These are phyloP conservation scores for Struthidea cinerea DNA, from an alignment of 2,113 vertebrate species.

Conservation along the genomic window DNA sequence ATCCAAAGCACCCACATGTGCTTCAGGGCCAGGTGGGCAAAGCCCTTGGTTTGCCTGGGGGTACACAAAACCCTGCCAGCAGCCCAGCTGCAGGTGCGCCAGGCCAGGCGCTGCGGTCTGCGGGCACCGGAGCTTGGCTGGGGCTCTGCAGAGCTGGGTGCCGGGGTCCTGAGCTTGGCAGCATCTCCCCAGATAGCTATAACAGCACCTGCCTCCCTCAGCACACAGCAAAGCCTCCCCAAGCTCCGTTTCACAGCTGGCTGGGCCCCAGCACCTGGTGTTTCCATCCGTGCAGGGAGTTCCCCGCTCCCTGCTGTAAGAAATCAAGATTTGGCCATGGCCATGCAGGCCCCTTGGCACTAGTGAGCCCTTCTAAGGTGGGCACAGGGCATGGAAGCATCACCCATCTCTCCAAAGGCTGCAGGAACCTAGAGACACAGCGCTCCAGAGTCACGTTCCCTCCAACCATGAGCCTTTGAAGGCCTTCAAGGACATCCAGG, in stretches of 20 bases:
- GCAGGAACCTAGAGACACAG: background rate
- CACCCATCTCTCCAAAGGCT: background rate
- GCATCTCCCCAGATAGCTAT: background rate
- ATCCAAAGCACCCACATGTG: background rate
- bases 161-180: background rate
- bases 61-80: background rate
- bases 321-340: background rate
- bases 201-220: slow-evolving; percentile 5
- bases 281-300: background rate
- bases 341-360: background rate
- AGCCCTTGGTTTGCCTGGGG: background rate
- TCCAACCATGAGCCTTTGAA: background rate
- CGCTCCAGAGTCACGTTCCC: background rate
- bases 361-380: background rate
- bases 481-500: background rate
- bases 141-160: background rate
- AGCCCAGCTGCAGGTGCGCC: background rate
- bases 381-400: background rate
- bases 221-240: background rate
- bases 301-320: background rate
- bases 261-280: background rate
- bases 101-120: background rate
- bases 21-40: background rate
- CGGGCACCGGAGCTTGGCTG: background rate
- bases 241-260: background rate